Evolutionary conservation across 2,888 invertebrate species (phyloP).

Genomic region (Drosophila seclusa): DNA sequence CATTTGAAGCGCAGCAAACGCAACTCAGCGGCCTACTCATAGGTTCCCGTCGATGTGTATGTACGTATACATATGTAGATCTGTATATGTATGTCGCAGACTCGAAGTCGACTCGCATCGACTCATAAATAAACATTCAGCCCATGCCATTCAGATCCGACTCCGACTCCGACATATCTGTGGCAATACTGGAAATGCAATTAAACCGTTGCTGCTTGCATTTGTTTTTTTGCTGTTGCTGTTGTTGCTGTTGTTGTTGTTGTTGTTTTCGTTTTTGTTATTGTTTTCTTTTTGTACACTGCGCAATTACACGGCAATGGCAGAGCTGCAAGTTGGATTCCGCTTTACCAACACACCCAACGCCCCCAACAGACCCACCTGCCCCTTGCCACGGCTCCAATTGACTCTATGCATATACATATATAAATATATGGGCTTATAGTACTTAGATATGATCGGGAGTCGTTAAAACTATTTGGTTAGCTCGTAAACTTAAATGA

Average conservation of each 20-base stretch:
- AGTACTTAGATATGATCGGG: slow-evolving; percentile 45
- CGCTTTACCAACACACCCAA: slow-evolving; percentile 6
- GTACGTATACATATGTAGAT: not conserved
- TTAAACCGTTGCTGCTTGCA: slow-evolving; percentile 44
- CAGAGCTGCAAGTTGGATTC: slow-evolving; percentile 32
- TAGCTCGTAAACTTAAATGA: slow-evolving; percentile 9
- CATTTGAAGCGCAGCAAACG: slow-evolving; percentile 48
- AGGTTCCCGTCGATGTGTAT: slow-evolving; percentile 32
- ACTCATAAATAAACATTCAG: slow-evolving; percentile 69
- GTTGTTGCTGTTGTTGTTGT: slow-evolving; percentile 4
- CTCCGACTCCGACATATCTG: slow-evolving; percentile 41
- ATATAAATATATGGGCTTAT: slow-evolving; percentile 33
- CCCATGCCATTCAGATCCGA: slow-evolving; percentile 47
- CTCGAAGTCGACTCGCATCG: slow-evolving; percentile 44
- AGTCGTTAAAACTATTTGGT: slow-evolving; percentile 43
- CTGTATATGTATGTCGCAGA: slow-evolving; percentile 2
- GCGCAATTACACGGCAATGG: slow-evolving; percentile 56
- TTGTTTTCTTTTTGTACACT: slow-evolving; percentile 34
- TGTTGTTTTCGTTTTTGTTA: slow-evolving; percentile 9
- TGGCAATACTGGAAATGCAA: slow-evolving; percentile 54
- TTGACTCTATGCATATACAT: slow-evolving; percentile 22
- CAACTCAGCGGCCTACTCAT: slow-evolving; percentile 34
- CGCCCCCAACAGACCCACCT: not conserved
- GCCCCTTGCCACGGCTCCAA: slow-evolving; percentile 1
- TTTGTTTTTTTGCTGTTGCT: not conserved